phyloP scores from a whole-genome alignment of 2,797 vertebrate species.

The Myripristis murdjan region DNA sequence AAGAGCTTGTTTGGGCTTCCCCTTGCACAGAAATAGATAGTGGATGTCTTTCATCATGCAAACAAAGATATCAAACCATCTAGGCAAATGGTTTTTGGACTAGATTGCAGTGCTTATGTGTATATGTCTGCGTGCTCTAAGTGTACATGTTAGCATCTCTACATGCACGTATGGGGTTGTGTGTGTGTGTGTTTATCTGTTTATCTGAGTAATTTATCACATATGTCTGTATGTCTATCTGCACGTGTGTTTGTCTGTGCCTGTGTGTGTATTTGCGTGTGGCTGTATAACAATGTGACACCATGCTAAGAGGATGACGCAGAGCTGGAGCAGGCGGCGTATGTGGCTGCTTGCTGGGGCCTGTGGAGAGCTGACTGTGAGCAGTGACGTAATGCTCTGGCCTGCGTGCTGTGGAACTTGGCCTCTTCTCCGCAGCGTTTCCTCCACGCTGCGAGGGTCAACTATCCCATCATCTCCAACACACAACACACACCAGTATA shows the following conservation, averaged over 20 bases:
- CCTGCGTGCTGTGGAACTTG: conserved; percentile 81
- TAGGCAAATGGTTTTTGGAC: conserved; percentile 23
- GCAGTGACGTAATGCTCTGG: conserved; percentile 81
- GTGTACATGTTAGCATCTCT: too few species aligned
- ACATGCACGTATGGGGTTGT: background rate
- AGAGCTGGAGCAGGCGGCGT: conserved; percentile 10
- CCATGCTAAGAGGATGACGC: background rate
- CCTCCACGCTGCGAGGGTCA: conserved; percentile 82
- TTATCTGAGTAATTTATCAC: conserved; percentile 5
- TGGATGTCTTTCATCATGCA: conserved; percentile 60
- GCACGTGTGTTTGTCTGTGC: conserved; percentile 27
- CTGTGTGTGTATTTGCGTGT: conserved; percentile 21
- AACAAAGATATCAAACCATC: conserved; percentile 62
- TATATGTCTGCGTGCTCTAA: conserved; percentile 5
- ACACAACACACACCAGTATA: conserved; percentile 76
- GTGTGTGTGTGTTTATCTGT: too few species aligned
- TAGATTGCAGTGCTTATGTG: background rate
- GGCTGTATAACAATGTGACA: conserved; percentile 13
- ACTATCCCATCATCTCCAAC: conserved; percentile 81
- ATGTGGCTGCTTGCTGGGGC: conserved; percentile 56
- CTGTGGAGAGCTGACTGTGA: conserved; percentile 68
- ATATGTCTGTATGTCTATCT: conserved; percentile 29
- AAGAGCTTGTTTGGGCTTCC: conserved; percentile 73
- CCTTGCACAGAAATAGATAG: conserved; percentile 59
- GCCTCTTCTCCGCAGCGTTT: conserved; percentile 77